These are phyloP conservation scores for Leuciscus waleckii DNA, from an alignment of 2,797 vertebrate species.

Conservation along the genomic window DNA sequence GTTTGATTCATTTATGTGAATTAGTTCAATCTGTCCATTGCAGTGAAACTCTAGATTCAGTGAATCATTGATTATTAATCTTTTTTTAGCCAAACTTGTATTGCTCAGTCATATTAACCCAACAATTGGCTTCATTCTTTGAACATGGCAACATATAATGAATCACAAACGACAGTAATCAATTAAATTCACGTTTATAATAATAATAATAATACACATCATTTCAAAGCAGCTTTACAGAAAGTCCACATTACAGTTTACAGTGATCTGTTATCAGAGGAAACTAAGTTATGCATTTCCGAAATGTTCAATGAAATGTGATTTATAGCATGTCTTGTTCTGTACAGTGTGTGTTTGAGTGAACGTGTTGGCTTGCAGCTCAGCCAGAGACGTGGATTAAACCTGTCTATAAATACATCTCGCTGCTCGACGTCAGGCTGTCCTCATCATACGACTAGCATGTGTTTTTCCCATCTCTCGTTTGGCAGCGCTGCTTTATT, in stretches of 20 bases:
- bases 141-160: not conserved
- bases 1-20: not conserved
- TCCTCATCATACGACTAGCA: slow-evolving; percentile 45
- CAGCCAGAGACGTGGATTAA: slow-evolving; percentile 79
- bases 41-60: not conserved
- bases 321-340: slow-evolving; percentile 28
- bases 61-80: not conserved
- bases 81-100: no score
- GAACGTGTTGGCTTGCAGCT: slow-evolving; percentile 72
- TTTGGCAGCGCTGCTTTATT: slow-evolving; percentile 79
- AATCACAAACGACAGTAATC: not conserved
- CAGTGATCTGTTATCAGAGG: no score
- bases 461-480: slow-evolving; percentile 51
- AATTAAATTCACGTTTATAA: no score
- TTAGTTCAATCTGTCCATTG: not conserved
- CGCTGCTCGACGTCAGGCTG: slow-evolving; percentile 65
- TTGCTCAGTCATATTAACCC: not conserved
- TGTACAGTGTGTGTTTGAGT: slow-evolving; percentile 25
- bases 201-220: no score
- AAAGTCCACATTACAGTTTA: no score
- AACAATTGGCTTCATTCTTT: not conserved
- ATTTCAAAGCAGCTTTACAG: no score
- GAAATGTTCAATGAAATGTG: not conserved
- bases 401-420: slow-evolving; percentile 82
- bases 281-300: no score